Evolutionary conservation across 2,113 vertebrate species (phyloP), one percentile per base, ranked within the genome.

Genomic region (Apodemus sylvaticus): DNA sequence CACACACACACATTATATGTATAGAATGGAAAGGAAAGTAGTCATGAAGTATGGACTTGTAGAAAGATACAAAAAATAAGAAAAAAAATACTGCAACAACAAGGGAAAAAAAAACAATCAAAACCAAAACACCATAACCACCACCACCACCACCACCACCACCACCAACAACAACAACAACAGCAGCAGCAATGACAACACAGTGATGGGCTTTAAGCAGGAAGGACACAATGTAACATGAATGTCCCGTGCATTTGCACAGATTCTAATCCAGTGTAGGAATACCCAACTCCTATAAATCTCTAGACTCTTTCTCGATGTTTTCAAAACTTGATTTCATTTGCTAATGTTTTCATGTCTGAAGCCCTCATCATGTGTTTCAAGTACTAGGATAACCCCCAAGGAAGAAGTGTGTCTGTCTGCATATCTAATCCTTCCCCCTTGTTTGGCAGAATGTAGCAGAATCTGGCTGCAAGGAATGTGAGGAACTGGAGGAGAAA

Each of bases 401-500:
- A 60, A 26, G 24, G 70, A 88, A 68, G 31, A n/a, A 8, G 55
- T 48, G 3, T 19, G 45, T 48, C 42, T 42, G n/a, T n/a, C 83
- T 68, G 34, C 42, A 22, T 31, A 13, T 78, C 45, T 91, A 42
- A 94, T 82, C 42, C 20, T 97, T 90, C 85, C 86, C 89, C 93
- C 62, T 92, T 85, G 62, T 96, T 93, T 96, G 91, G 76, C 96
- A 98, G 98, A 71, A 95, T 60, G 73, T 86, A 42, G 95, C 55
- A 86, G 97, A 97, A 83, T 89, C 66, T 68, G 98, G 98, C 94
- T 99, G 98, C 94, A 98, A 98, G 97, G 93, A 98, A 97, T 99
- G 99, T 96, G 99, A 99, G 89, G 98, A 98, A n/a, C 98, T 99
- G 12, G 98, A 98, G 96, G 99, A 99, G 96, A 98, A 98, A 95